Base-by-base conservation (phyloP, 2,113 vertebrate genomes). In the Misgurnus anguillicaudatus region DNA sequence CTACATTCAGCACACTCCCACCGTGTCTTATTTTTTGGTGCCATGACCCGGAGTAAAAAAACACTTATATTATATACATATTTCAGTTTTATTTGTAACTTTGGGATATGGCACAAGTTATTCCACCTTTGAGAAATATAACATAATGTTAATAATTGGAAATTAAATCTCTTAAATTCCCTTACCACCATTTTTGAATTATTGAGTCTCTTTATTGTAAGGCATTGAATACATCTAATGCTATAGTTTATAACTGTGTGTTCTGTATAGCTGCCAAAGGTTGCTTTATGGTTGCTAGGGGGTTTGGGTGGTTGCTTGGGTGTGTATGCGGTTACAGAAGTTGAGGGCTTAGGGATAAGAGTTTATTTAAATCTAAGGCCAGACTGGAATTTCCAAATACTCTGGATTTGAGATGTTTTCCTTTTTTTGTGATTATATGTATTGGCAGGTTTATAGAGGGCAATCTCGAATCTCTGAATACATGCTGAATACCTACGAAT, bases 51-150 rank as follows among this genome's bases (percentile, higher is more conserved):
- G 13, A 51, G 4, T 16, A 14, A 13, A 16, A 14, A 14, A 16
- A 51, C 4, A 51, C 4, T 14, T 4, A 48, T 11, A 51, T 51
- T 51, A 51, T 14, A 14, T 51, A 5, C 0, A 51, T 48, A 41
- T 47, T 39, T 48, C 21, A 47, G 17, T 75, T 47, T 62, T 64
- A 47, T 51, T 36, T 64, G 62, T 19, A 72, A 42, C 31, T 72
- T 16, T 7, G 8, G 71, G 71, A 31, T 57, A 74, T 62, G 71
- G 57, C 58, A 61, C 71, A 39, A 47, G 57, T 3, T 9, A 39
- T 61, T 61, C 24, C 71, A 17, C 21, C 57, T 60, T 19, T 47
- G 13, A 13, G 17, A 36, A 36, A 47, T 38, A 47, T 17, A 45
- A 39, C 24, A 60, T 64, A 60, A 72, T 16, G 14, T 19, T 31